Base-by-base conservation (phyloP, 2,113 vertebrate genomes). In the Channa argus region DNA sequence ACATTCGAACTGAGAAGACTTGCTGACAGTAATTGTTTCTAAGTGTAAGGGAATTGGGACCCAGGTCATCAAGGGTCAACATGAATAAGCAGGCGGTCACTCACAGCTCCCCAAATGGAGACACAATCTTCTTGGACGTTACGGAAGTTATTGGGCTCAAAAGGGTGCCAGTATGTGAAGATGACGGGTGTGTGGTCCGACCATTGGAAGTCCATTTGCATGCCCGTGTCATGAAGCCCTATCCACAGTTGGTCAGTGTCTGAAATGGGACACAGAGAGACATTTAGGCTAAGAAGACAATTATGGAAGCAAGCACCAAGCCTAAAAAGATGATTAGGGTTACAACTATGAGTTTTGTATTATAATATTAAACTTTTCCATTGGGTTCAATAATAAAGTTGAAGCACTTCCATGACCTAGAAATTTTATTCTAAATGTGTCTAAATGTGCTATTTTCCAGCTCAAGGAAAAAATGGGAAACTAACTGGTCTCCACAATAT, bases 161-260 rank as follows among this genome's bases (percentile, higher is more conserved):
- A 98, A 0, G 97, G 96, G 56, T 99, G 97, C 98, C 98, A 99
- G 85, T 95, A 95, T 0, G 98, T 99, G 86, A 99, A 97, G 88
- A 94, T 95, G 89, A 99, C 98, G 0, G 96, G 94, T 0, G 96
- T 97, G 80, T 95, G 96, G 2, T 99, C 98, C 0, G 97, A 97
- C 98, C 98, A 99, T 77, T 98, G 96, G 0, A 99, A 99, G 88
- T 96, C 97, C 98, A 99, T 99, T 90, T 99, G 97, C 88, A 96
- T 96, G 33, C 95, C 93, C 24, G 94, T 93, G 77, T 99, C 97
- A 1, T 99, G 98, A 8, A 99, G 95, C 13, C 98, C 98, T 3
- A 99, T 96, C 98, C 98, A 99, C 13, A 99, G 90, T 88, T 99
- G 97, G 59, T 97, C 97, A 36, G 96, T 90, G 6, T 97, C 98